These are phyloP conservation scores for Australoheros scitulus DNA, from an alignment of 2,113 vertebrate species.

Conservation along the genomic window DNA sequence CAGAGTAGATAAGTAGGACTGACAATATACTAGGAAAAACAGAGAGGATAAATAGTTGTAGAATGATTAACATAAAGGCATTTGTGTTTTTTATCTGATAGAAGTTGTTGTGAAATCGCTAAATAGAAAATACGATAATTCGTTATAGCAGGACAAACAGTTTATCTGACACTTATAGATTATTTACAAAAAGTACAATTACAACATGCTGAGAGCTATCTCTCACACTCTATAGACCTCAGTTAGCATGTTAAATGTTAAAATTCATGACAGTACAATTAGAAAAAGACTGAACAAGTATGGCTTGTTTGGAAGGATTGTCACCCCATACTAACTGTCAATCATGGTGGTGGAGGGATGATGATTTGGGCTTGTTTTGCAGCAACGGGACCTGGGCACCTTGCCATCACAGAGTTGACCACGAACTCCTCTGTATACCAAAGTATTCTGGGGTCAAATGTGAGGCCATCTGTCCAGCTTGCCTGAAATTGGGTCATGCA, in stretches of 20 bases:
- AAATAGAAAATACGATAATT: neutral
- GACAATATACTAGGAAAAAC: neutral
- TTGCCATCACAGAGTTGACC: neutral
- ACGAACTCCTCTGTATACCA: neutral
- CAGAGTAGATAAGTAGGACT: fast-evolving
- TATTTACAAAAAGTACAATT: neutral
- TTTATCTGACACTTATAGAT: neutral
- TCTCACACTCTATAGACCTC: neutral
- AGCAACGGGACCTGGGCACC: neutral
- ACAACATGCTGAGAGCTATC: neutral
- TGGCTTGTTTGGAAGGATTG: neutral
- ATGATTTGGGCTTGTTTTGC: neutral
- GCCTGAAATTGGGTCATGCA: fast-evolving
- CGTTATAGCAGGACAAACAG: neutral
- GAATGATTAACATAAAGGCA: neutral
- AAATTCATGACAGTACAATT: neutral
- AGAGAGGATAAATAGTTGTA: neutral
- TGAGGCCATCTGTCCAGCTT: neutral
- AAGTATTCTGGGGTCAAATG: neutral
- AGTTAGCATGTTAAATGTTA: neutral
- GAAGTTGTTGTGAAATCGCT: neutral
- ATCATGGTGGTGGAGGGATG: neutral
- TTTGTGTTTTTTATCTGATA: neutral
- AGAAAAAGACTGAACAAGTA: neutral
- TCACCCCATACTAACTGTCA: neutral